phyloP scores from a whole-genome alignment of 2,888 invertebrate genomes.

The Tipula unca region DNA sequence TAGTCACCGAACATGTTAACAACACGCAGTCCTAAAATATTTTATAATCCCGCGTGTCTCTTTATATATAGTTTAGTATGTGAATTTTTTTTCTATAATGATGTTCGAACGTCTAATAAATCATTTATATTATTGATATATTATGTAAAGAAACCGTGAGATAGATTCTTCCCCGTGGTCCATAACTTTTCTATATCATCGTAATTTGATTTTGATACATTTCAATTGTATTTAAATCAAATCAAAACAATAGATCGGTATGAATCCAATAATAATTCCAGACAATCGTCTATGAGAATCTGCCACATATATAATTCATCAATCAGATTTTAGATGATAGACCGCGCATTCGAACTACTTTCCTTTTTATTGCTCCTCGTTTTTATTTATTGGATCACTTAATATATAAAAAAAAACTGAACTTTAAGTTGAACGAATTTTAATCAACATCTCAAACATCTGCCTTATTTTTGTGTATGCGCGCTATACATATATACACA shows the following conservation, averaged over 20 bases:
- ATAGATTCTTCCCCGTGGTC: background rate
- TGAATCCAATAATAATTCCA: background rate
- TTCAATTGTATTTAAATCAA: constrained; percentile 14
- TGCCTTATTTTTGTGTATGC: background rate
- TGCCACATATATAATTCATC: background rate
- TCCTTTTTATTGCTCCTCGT: background rate
- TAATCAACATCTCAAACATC: constrained; percentile 14
- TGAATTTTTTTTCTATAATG: background rate
- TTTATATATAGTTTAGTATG: background rate
- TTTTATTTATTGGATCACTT: background rate
- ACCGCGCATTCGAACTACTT: background rate
- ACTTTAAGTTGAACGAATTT: background rate
- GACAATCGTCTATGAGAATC: background rate
- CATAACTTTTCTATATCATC: background rate
- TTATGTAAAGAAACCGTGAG: background rate
- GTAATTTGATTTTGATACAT: background rate
- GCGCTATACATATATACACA: no score
- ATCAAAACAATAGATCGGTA: background rate
- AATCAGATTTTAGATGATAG: background rate
- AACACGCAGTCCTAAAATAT: background rate
- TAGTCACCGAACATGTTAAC: background rate
- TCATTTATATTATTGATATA: background rate
- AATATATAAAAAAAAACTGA: background rate
- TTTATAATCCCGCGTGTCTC: background rate
- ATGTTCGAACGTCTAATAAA: background rate